A percentile compares a stretch with the other conserved stretches of the same genome.
Conservation (phyloP, 2,113 vertebrate genomes). For the Macrotus californicus region DNA sequence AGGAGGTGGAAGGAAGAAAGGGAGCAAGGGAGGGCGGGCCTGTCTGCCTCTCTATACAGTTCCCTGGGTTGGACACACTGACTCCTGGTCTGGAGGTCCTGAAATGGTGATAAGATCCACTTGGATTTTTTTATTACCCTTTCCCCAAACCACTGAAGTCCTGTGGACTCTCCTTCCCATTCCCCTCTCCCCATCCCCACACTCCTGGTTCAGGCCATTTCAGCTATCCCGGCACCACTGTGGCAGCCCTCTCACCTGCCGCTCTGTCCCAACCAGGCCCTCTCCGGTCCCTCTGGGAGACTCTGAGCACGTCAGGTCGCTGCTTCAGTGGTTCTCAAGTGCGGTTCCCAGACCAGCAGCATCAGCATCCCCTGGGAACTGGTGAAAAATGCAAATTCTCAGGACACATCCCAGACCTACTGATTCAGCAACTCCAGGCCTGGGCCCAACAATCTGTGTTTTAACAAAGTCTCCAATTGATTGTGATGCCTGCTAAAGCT, state of each 20-base stretch:
- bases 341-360: not conserved
- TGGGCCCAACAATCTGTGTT: not conserved
- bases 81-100: not conserved
- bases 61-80: not conserved
- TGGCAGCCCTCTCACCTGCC: not conserved
- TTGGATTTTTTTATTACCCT: not conserved
- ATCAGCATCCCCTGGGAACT: not conserved
- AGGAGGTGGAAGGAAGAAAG: not conserved
- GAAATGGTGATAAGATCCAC: not conserved
- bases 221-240: rapidly evolving
- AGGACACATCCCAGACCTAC: not conserved
- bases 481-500: not conserved
- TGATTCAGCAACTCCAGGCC: not conserved
- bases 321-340: not conserved
- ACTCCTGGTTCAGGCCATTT: not conserved
- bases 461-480: not conserved
- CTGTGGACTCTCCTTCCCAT: not conserved
- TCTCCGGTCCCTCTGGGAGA: not conserved
- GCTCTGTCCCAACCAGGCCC: not conserved
- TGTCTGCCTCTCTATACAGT: not conserved
- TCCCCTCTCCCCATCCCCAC: too few relatives aligned
- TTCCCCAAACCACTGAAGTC: not conserved
- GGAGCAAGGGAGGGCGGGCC: rapidly evolving
- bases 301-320: not conserved
- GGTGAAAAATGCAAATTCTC: not conserved